Base-by-base conservation (phyloP, 2,888 invertebrate species). In the Cyclophora albipunctata region DNA sequence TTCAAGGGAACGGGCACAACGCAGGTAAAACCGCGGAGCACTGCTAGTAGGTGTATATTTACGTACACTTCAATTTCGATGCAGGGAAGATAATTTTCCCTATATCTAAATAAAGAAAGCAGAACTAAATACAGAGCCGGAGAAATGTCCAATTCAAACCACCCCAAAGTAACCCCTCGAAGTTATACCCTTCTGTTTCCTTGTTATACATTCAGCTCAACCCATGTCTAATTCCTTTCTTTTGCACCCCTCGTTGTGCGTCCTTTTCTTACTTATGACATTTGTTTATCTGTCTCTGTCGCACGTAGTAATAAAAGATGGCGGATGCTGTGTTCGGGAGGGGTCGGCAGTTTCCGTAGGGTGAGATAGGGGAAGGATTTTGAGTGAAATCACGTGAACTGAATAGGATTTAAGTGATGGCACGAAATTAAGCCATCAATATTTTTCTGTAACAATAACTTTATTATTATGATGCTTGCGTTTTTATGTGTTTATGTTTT, bases 261-360 rank as follows among this genome's bases (percentile, higher is more conserved):
- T 59, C 63, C 60, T 51, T 59, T 61, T 49, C 58, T 49, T 59
- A 4, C 52, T 41, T 3, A 7, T 4, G 3, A 7, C 40, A 34
- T 7, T 42, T 20, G 37, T 57, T 47, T 48, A 7, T 42, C 48
- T 49, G 34, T 75, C 70, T 58, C 63, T 6, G 47, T 77, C 69
- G 40, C 52, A 46, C 59, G 50, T 37, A 43, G 60, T 65, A 64
- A 63, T 76, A 75, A 77, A 71, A 79, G 60, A 86, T 85, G 84
- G 86, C 81, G 85, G 86, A 84, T 83, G 84, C 81, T 83, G 84
- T 63, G 69, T 63, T 55, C 64, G 68, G 64, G 60, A 64, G 63
- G 69, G 68, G 61, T 63, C 64, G 64, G 64, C 61, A 67, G 62
- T 72, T 77, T 76, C 74, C 73, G 74, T 67, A 78, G 80, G 78